phyloP scores from a whole-genome alignment of 1,140 invertebrate species.

The Bacillus rossius region DNA sequence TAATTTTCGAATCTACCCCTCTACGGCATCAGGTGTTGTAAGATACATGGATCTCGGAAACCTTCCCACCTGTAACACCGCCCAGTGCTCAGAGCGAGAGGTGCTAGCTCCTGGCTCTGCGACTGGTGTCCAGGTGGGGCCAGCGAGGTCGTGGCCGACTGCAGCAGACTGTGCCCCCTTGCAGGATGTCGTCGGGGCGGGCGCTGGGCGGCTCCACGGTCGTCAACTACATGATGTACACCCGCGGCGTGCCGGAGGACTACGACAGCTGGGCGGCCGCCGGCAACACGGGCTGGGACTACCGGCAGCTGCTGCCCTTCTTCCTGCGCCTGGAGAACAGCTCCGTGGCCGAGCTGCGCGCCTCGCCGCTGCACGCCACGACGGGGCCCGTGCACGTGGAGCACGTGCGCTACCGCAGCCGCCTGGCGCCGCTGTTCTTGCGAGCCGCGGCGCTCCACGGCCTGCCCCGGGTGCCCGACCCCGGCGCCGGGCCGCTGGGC shows the following conservation, averaged over 20 bases:
- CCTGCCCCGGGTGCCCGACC: conserved; percentile 39
- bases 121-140: too few species aligned
- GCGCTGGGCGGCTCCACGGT: conserved; percentile 56
- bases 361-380: conserved; percentile 28
- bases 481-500: conserved; percentile 30
- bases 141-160: too few species aligned
- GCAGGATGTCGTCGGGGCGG: not conserved
- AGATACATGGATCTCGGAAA: too few species aligned
- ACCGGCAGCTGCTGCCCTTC: conserved; percentile 48
- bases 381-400: conserved; percentile 36
- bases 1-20: too few species aligned
- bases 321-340: conserved; percentile 41
- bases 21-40: too few species aligned
- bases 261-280: conserved; percentile 56
- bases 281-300: conserved; percentile 55
- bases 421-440: conserved; percentile 37
- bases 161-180: too few species aligned
- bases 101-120: too few species aligned
- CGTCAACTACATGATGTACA: conserved; percentile 59
- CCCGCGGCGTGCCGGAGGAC: conserved; percentile 51
- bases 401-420: conserved; percentile 25
- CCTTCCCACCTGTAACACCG: too few species aligned
- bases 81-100: too few species aligned
- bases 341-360: conserved; percentile 20
- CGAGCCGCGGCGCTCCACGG: conserved; percentile 43